Conservation (phyloP, 2,113 vertebrate species). For the Glareola pratincola region DNA sequence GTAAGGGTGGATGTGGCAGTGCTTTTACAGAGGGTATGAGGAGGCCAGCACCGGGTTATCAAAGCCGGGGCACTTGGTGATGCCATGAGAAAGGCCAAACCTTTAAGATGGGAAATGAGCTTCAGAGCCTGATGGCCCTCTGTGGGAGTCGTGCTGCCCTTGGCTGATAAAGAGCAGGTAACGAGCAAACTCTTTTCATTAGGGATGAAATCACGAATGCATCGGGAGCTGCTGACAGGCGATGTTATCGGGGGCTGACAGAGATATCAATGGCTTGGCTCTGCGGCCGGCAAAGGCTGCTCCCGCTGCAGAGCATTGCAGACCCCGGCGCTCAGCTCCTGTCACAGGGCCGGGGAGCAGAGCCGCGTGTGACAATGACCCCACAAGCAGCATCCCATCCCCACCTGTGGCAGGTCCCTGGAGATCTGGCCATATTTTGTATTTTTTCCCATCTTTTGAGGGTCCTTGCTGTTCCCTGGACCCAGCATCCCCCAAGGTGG, state of each 20-base stretch:
- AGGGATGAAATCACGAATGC: constrained; percentile 12
- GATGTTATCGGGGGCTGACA: constrained; percentile 56
- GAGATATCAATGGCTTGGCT: not conserved
- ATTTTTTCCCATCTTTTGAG: not conserved
- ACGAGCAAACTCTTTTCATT: constrained; percentile 34
- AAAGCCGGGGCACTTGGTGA: accelerated
- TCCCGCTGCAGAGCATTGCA: not conserved
- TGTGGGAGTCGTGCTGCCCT: not conserved
- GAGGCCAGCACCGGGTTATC: accelerated
- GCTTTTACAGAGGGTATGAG: not conserved
- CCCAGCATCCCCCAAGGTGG: not conserved
- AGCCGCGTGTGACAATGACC: accelerated
- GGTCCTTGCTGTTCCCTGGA: not conserved
- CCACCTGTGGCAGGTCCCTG: accelerated
- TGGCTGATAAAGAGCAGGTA: constrained; percentile 10
- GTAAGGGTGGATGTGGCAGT: accelerated
- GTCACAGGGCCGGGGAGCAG: accelerated
- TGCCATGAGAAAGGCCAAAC: not conserved
- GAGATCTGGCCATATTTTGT: accelerated
- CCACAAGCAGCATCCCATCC: accelerated
- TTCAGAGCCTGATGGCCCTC: not conserved
- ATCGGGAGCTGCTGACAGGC: constrained; percentile 30
- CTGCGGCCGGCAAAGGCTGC: not conserved
- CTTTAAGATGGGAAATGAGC: not conserved
- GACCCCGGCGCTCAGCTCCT: not conserved